phyloP scores from a whole-genome alignment of 2,113 vertebrate genomes.

The Peromyscus polionotus region DNA sequence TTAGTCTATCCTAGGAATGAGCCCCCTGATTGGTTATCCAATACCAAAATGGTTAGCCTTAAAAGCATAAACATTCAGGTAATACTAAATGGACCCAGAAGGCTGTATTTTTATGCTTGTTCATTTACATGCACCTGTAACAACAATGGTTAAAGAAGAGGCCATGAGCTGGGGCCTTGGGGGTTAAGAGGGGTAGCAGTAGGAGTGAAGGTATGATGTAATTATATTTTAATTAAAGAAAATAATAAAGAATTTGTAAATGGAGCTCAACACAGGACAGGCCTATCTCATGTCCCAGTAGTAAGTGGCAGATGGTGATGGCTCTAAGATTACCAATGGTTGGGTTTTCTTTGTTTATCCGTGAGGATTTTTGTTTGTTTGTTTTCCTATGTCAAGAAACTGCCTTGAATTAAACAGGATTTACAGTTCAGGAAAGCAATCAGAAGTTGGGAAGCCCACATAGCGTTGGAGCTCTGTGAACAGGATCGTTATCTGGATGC shows the following conservation, averaged over 20 bases:
- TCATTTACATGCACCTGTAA: background rate
- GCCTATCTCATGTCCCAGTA: background rate
- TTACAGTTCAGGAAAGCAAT: background rate
- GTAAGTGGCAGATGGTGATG: background rate
- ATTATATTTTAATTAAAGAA: background rate
- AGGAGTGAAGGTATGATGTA: background rate
- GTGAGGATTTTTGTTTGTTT: background rate
- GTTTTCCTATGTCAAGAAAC: background rate
- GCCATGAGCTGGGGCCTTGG: background rate
- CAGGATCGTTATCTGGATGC: background rate
- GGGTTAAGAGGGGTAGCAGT: background rate
- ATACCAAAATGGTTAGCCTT: background rate
- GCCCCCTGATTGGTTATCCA: background rate
- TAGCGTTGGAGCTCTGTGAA: background rate
- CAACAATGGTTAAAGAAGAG: background rate
- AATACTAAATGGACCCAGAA: background rate
- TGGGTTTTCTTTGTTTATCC: background rate
- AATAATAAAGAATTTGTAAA: background rate
- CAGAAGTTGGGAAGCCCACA: background rate
- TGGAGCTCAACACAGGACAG: background rate
- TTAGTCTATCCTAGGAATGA: background rate
- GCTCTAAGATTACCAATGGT: background rate
- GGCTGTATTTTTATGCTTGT: background rate
- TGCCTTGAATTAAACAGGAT: background rate
- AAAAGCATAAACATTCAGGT: background rate